A percentile compares a stretch with the other conserved stretches of the same genome.
Evolutionary conservation across 2,888 invertebrate species (phyloP).

Genomic region (Ferrisia virgata): DNA sequence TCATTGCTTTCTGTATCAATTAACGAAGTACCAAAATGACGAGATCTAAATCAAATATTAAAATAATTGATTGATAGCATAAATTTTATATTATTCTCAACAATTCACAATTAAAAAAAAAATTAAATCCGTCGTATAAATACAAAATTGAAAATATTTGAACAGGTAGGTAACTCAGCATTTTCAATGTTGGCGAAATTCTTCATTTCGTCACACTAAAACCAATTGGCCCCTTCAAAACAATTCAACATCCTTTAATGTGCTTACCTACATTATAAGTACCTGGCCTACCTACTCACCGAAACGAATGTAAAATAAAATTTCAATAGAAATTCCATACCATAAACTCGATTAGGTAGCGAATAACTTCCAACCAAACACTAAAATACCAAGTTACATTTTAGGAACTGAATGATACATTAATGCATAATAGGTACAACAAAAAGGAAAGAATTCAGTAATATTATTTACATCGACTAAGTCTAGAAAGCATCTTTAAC

Average conservation of each 20-base stretch:
- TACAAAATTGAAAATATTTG: neutral
- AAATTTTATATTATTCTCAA: neutral
- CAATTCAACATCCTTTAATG: too few species aligned
- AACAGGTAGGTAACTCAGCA: neutral
- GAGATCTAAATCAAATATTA: too few species aligned
- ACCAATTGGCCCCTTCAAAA: neutral
- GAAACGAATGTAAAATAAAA: too few species aligned
- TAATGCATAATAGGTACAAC: neutral
- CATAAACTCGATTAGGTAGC: too few species aligned
- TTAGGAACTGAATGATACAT: neutral
- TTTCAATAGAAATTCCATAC: too few species aligned
- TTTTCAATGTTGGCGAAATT: neutral
- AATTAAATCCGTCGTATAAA: neutral
- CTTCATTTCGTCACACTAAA: neutral
- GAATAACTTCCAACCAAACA: neutral
- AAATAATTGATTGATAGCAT: neutral
- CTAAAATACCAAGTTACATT: neutral
- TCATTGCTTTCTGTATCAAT: too few species aligned
- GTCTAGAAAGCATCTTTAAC: slow-evolving; percentile 50
- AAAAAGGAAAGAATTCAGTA: neutral
- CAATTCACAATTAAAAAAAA: neutral
- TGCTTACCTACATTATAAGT: too few species aligned
- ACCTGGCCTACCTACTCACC: too few species aligned
- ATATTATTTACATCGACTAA: neutral
- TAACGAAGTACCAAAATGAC: too few species aligned